Percentiles rank a stretch among this genome's conserved stretches.
Evolutionary conservation across 2,888 invertebrate genomes (phyloP).

Genomic region (Crioceris asparagi): DNA sequence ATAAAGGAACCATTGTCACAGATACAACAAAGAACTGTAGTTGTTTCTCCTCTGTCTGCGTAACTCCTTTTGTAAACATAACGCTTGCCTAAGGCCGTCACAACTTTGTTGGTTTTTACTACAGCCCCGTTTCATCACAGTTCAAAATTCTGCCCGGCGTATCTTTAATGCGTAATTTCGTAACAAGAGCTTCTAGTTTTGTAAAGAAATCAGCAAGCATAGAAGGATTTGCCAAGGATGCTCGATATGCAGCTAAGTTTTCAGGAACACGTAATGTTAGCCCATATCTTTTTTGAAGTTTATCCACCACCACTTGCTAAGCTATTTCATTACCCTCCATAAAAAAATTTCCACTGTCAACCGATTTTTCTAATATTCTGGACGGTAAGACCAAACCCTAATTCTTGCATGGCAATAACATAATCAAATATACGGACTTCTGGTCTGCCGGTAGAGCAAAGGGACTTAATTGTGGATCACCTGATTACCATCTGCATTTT

Average conservation of each 20-base stretch:
- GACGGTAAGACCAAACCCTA: not conserved
- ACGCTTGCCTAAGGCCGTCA: not conserved
- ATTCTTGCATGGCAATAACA: not conserved
- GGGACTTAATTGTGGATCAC: not conserved
- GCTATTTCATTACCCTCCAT: not conserved
- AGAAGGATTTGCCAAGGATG: slow-evolving; percentile 2
- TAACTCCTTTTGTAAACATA: not conserved
- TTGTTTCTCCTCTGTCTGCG: not conserved
- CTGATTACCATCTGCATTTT: not conserved
- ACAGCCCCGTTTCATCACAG: not conserved
- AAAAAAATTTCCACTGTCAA: not conserved
- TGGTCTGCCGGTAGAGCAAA: not conserved
- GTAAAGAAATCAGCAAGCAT: not conserved
- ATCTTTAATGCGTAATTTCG: not conserved
- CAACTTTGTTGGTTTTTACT: not conserved
- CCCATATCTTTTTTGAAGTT: not conserved
- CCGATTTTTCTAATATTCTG: not conserved
- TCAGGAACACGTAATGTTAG: slow-evolving; percentile 1
- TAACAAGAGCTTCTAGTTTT: not conserved
- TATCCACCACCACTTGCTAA: not conserved
- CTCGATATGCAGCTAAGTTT: slow-evolving; percentile 1
- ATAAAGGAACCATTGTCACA: no score
- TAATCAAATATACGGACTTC: not conserved
- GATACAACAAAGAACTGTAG: no score
- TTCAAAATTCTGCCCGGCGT: not conserved